These are phyloP conservation scores for Vulpes vulpes DNA, from an alignment of 2,113 vertebrate species.

Conservation along the genomic window DNA sequence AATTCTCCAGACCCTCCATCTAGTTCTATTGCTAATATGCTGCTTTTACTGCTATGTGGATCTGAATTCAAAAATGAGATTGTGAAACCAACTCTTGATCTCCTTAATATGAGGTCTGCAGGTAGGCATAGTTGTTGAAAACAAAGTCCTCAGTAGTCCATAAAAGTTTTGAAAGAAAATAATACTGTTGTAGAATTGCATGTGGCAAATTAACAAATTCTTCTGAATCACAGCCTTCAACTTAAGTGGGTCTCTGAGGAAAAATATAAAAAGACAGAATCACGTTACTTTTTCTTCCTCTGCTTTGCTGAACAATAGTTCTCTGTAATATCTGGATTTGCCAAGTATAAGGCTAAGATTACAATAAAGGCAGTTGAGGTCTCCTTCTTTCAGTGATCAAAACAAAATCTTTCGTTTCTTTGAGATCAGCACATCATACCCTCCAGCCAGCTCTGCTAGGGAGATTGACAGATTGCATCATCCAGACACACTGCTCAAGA, in stretches of 20 bases:
- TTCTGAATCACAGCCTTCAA: slow-evolving; percentile 3
- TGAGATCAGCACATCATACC: slow-evolving; percentile 32
- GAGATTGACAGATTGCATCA: slow-evolving; percentile 52
- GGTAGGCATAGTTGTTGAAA: not conserved
- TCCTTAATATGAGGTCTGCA: not conserved
- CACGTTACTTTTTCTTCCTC: not conserved
- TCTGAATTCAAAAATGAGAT: not conserved
- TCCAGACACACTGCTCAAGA: slow-evolving; percentile 18
- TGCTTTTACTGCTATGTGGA: not conserved
- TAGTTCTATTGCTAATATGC: not conserved
- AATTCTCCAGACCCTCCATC: not conserved
- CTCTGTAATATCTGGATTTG: slow-evolving; percentile 55
- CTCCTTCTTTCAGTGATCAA: slow-evolving; percentile 57
- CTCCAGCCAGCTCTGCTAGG: not conserved
- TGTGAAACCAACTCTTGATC: not conserved
- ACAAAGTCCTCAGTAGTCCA: not conserved
- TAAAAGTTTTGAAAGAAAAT: not conserved
- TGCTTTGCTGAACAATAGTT: slow-evolving; percentile 60
- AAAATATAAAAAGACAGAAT: slow-evolving; percentile 7
- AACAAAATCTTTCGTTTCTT: slow-evolving; percentile 66
- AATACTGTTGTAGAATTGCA: not conserved
- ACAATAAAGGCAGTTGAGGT: slow-evolving; percentile 36
- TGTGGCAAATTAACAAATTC: slow-evolving; percentile 60
- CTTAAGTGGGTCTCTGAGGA: not conserved
- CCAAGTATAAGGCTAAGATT: slow-evolving; percentile 58